Conservation (phyloP, 2,113 vertebrate genomes). For the Urocitellus parryii region DNA sequence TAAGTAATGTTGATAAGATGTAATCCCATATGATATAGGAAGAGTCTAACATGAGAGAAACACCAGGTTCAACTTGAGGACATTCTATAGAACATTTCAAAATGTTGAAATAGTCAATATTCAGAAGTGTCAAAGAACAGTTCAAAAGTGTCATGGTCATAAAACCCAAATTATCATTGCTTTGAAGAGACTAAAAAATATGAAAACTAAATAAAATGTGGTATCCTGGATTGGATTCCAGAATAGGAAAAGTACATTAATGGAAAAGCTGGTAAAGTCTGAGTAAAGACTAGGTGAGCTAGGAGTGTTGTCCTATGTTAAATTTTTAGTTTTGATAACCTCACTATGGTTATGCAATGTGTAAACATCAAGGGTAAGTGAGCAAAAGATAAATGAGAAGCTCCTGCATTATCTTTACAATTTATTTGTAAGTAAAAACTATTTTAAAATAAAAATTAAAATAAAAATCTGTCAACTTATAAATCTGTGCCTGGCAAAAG, state of each 20-base stretch:
- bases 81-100: not conserved
- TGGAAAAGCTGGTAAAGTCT: not conserved
- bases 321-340: not conserved
- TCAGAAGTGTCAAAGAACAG: not conserved
- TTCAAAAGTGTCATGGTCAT: not conserved
- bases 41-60: not conserved
- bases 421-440: not conserved
- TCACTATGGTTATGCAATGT: not conserved
- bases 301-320: not conserved
- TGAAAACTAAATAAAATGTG: not conserved
- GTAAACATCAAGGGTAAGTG: not conserved
- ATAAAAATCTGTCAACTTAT: not conserved
- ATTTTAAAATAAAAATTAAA: not conserved
- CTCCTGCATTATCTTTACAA: not conserved
- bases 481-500: not conserved
- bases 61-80: not conserved
- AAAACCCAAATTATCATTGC: not conserved
- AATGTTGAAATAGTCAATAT: not conserved
- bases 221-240: not conserved
- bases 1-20: not conserved
- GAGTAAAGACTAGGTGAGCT: not conserved
- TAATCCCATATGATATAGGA: not conserved
- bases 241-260: not conserved
- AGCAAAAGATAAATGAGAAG: not conserved
- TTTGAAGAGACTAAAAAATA: not conserved